Percentiles rank a stretch among this genome's conserved stretches.
These are phyloP conservation scores for Zapus hudsonius DNA, from an alignment of 2,113 vertebrate species.

Conservation along the genomic window DNA sequence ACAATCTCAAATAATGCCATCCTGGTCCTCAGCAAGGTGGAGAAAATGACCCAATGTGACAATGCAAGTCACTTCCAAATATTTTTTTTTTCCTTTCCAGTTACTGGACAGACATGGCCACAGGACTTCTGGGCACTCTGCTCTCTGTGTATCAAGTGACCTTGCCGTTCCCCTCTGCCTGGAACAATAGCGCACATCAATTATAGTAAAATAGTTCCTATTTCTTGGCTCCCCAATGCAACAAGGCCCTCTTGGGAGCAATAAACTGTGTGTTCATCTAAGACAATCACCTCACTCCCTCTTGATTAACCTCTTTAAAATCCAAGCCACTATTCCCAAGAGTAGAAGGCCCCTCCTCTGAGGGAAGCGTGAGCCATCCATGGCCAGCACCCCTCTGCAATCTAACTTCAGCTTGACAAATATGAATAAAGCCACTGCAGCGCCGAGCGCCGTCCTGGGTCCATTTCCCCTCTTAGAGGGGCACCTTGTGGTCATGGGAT, in stretches of 20 bases:
- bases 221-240: slow-evolving; percentile 42
- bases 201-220: slow-evolving; percentile 58
- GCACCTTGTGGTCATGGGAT: neutral
- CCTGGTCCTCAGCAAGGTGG: neutral
- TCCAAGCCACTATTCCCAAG: slow-evolving; percentile 16
- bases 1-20: neutral
- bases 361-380: neutral
- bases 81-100: neutral
- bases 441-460: neutral
- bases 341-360: neutral
- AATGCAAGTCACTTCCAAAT: neutral
- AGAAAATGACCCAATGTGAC: neutral
- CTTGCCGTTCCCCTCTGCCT: slow-evolving; percentile 47
- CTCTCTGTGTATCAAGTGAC: slow-evolving; percentile 39
- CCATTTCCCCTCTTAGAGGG: neutral
- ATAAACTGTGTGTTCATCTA: slow-evolving; percentile 55
- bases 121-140: neutral
- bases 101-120: neutral
- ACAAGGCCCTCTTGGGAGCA: slow-evolving; percentile 47
- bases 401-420: neutral
- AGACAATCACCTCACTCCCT: slow-evolving; percentile 62
- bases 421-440: neutral
- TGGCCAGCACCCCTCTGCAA: neutral
- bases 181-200: slow-evolving; percentile 43
- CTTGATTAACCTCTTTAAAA: slow-evolving; percentile 62